Evolutionary conservation across 2,113 vertebrate genomes (phyloP).

Genomic region (Eptesicus fuscus): DNA sequence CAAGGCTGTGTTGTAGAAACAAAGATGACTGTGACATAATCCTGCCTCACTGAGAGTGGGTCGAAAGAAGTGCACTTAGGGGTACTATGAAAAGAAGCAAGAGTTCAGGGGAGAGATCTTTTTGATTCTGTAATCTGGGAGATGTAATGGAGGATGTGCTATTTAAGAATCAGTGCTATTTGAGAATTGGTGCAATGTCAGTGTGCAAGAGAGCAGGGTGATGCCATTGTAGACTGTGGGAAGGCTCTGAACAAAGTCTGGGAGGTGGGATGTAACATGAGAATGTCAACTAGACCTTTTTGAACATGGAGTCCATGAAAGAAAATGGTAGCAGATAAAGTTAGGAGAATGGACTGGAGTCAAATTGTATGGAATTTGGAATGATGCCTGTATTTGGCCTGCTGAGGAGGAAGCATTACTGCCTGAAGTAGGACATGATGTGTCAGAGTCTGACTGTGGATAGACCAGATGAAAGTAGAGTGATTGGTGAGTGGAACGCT

Average conservation of each 20-base stretch:
- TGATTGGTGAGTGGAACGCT: background rate
- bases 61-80: background rate
- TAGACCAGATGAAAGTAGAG: background rate
- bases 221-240: background rate
- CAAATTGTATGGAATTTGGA: background rate
- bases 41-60: background rate
- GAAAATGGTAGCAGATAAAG: background rate
- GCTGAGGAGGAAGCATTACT: background rate
- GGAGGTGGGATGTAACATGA: rapidly evolving
- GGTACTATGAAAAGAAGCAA: background rate
- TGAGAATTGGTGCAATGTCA: background rate
- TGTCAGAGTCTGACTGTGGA: background rate
- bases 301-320: background rate
- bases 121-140: background rate
- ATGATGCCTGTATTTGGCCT: background rate
- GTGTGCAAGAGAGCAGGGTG: background rate
- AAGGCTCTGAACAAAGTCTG: background rate
- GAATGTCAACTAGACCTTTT: background rate
- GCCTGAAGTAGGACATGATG: background rate
- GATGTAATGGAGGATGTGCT: background rate
- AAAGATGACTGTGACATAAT: background rate
- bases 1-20: background rate
- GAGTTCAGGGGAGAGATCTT: background rate
- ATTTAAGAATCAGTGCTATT: background rate
- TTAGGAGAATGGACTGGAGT: background rate